Evolutionary conservation across 2,113 vertebrate species (phyloP), one percentile per base, ranked within the genome.

Genomic region (Microtus richardsoni): DNA sequence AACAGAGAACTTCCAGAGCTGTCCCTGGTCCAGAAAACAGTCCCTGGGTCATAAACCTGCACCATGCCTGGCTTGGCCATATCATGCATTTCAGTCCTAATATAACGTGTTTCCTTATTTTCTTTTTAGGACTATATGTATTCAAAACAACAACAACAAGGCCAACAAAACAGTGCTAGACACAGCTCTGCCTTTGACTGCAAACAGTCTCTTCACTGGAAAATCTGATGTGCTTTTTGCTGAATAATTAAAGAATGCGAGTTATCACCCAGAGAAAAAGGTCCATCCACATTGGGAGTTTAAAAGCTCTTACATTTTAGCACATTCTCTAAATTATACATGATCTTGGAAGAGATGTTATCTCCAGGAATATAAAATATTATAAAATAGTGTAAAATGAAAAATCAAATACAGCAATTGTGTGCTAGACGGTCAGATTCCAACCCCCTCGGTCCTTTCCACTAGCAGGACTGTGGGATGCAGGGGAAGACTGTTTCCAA

Each of bases 241-340:
- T 97, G 93, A 97, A 95, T 94, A 94, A 97, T 94, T 97, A 44
- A 96, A 96, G 94, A 96, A 90, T 90, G 33, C 24, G 92, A 80
- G 94, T 94, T 96, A 96, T 90, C 91, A 91, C 82, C 96, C 82
- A 95, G 93, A 95, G 78, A 94, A 93, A 95, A 96, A 84, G 47
- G 95, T 79, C 84, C 85, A 36, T 86, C 91, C 79, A 85, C 86
- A 68, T 33, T 91, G 88, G 87, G 89, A 97, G 24, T 95, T 89
- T 93, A 91, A 94, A 95, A 94, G 79, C 94, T 86, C 79, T 93
- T 80, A 95, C 66, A 60, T 85, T 95, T 94, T 86, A 97, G 93
- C 47, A 44, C 79, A 78, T 49, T 95, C 62, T 90, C 87, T 97
- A 95, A 96, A 95, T 97, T 96, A 96, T 91, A 96, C 24, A 93